Conservation (phyloP, 2,113 vertebrate species). For the Melanocharis versteri region DNA sequence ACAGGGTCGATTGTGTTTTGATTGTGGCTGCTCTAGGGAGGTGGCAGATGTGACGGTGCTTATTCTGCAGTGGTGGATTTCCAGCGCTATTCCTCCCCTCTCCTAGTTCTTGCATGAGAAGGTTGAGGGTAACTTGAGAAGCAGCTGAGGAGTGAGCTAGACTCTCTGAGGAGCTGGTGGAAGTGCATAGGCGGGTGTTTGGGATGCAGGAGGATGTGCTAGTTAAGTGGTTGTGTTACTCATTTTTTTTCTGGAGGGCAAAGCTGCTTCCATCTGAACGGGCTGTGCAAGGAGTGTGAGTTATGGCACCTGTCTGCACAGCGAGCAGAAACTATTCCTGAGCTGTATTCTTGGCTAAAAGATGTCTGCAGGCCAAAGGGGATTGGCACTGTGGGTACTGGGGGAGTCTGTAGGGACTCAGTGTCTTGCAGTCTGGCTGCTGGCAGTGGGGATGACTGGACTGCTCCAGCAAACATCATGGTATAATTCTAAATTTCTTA, state of each 20-base stretch:
- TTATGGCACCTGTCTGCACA: background rate
- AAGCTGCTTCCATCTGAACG: background rate
- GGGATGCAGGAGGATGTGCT: background rate
- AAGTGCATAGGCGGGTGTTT: background rate
- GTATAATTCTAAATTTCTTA: background rate
- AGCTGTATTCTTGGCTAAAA: background rate
- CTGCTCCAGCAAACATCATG: background rate
- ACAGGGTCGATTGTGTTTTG: background rate
- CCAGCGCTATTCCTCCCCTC: background rate
- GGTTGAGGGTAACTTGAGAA: background rate
- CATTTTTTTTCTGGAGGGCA: background rate
- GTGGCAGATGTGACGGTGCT: background rate
- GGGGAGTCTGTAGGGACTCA: accelerated
- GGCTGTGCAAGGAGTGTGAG: background rate
- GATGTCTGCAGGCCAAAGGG: background rate
- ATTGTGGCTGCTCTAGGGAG: background rate
- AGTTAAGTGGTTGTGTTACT: background rate
- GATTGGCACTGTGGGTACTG: accelerated
- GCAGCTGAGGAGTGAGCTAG: background rate
- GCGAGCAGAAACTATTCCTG: background rate
- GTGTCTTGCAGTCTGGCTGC: background rate
- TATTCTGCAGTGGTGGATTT: background rate
- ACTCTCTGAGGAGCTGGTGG: background rate
- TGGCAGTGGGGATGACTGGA: background rate
- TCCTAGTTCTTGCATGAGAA: background rate